Evolutionary conservation across 2,797 vertebrate species (phyloP).

Genomic region (Synanceia verrucosa): DNA sequence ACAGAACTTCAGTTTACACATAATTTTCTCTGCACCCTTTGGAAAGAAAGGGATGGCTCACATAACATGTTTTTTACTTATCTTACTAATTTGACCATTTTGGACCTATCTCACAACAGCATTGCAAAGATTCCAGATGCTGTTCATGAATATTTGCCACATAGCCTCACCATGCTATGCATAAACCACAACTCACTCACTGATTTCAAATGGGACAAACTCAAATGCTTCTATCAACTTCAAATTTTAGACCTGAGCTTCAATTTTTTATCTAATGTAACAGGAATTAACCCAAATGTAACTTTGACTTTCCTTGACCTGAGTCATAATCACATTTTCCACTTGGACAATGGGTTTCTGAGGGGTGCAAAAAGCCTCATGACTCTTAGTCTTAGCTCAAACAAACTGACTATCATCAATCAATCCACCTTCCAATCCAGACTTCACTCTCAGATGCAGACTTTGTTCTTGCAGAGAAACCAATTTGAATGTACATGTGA

Average conservation of each 20-base stretch:
- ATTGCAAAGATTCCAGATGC: slow-evolving; percentile 65
- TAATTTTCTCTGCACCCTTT: slow-evolving; percentile 81
- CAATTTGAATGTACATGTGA: slow-evolving; percentile 84
- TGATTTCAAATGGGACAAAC: slow-evolving; percentile 75
- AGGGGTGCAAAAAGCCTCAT: slow-evolving; percentile 56
- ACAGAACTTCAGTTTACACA: slow-evolving; percentile 79
- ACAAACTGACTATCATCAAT: slow-evolving; percentile 79
- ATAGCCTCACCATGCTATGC: slow-evolving; percentile 68
- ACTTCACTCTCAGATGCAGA: slow-evolving; percentile 53
- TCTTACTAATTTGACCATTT: slow-evolving; percentile 76
- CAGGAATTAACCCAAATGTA: slow-evolving; percentile 46
- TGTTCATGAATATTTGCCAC: slow-evolving; percentile 73
- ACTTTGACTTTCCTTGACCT: slow-evolving; percentile 80
- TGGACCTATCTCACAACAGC: slow-evolving; percentile 82
- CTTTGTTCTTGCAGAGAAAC: slow-evolving; percentile 77
- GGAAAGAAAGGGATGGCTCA: slow-evolving; percentile 68
- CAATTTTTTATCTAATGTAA: slow-evolving; percentile 76
- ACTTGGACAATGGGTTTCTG: slow-evolving; percentile 73
- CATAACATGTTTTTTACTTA: slow-evolving; percentile 76
- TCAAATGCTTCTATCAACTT: slow-evolving; percentile 71
- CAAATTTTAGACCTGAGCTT: slow-evolving; percentile 76
- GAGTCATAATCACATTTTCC: slow-evolving; percentile 75
- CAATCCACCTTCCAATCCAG: slow-evolving; percentile 66
- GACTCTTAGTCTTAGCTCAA: slow-evolving; percentile 79
- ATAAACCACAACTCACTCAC: slow-evolving; percentile 70